Conservation (phyloP, 1,140 invertebrate genomes). For the Teleopsis dalmanni region DNA sequence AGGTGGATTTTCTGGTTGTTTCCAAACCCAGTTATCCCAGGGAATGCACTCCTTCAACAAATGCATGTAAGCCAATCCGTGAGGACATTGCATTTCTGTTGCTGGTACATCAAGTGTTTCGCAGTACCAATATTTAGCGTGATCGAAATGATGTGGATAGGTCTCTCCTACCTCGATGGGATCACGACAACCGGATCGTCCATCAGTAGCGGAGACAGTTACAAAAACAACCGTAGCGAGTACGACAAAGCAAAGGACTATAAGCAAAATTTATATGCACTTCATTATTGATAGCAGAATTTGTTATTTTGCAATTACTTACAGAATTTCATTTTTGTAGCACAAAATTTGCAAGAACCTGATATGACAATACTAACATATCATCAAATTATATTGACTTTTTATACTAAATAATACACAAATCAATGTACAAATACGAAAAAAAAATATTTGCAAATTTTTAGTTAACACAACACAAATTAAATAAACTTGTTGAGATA, state of each 20-base stretch:
- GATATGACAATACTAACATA: too few species aligned
- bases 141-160: slow-evolving; percentile 33
- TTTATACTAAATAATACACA: too few species aligned
- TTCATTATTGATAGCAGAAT: not conserved
- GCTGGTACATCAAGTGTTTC: slow-evolving; percentile 23
- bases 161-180: slow-evolving; percentile 30
- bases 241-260: slow-evolving; percentile 19
- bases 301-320: not conserved
- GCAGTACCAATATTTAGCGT: slow-evolving; percentile 38
- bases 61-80: slow-evolving; percentile 34
- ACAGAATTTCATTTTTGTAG: slow-evolving; percentile 7
- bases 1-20: slow-evolving; percentile 32
- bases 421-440: too few species aligned
- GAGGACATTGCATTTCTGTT: slow-evolving; percentile 32
- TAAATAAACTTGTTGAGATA: too few species aligned
- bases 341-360: not conserved
- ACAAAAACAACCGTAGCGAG: slow-evolving; percentile 24
- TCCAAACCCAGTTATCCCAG: slow-evolving; percentile 38
- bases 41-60: slow-evolving; percentile 38
- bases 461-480: too few species aligned
- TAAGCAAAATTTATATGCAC: slow-evolving; percentile 2
- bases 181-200: slow-evolving; percentile 34
- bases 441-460: too few species aligned
- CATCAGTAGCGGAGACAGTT: slow-evolving; percentile 20
- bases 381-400: too few species aligned